Percentiles rank a stretch among this genome's conserved stretches.
Evolutionary conservation across 2,888 invertebrate genomes (phyloP).

Genomic region (Tetranychus piercei): DNA sequence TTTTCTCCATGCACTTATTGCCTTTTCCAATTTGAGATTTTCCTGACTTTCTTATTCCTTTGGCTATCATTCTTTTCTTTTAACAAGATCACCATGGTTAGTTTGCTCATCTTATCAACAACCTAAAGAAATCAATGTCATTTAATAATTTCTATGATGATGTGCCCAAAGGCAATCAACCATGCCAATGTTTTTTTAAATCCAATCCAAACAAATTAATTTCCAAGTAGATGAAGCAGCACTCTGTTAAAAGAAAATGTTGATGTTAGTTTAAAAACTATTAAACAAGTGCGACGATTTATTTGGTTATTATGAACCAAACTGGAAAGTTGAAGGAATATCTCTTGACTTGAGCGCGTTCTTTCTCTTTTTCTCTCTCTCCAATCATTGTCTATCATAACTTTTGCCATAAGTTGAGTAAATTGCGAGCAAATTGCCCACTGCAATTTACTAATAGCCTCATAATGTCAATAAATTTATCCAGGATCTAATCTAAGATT

Average conservation of each 20-base stretch:
- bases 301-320: too few species aligned
- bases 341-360: too few species aligned
- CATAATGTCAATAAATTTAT: background rate
- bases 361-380: too few species aligned
- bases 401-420: background rate
- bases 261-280: too few species aligned
- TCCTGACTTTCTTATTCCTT: background rate
- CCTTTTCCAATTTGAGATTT: background rate
- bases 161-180: background rate
- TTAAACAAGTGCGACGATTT: too few species aligned
- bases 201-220: background rate
- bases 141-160: background rate
- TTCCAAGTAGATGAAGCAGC: background rate
- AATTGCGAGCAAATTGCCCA: background rate
- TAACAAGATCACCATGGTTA: background rate
- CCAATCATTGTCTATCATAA: background rate
- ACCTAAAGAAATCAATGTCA: background rate
- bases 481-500: background rate
- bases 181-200: background rate
- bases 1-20: background rate
- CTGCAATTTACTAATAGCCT: background rate
- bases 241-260: background rate
- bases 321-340: too few species aligned
- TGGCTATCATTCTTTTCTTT: background rate
- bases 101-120: background rate